A percentile compares a stretch with the other conserved stretches of the same genome.
Evolutionary conservation across 1,140 invertebrate species (phyloP).

Genomic region (Pachypeltis micranthus): DNA sequence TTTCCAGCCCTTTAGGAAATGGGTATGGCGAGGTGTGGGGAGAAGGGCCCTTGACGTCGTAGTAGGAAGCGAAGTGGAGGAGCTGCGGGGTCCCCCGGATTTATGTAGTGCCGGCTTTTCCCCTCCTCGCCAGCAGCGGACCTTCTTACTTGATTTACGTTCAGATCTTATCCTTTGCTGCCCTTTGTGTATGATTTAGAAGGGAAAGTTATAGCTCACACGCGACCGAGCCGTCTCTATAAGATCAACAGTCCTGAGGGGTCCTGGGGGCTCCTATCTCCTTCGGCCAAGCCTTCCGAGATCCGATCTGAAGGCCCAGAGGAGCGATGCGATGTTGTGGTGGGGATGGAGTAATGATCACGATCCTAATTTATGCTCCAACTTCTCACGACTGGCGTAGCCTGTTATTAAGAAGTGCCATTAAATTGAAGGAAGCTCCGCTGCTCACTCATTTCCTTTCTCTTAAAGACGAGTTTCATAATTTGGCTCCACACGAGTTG

Average conservation of each 20-base stretch:
- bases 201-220: not conserved
- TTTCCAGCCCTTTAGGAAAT: not conserved
- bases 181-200: slow-evolving; percentile 9
- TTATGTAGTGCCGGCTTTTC: not conserved
- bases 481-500: too few relatives aligned
- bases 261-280: not conserved
- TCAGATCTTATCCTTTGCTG: slow-evolving; percentile 5
- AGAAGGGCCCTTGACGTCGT: not conserved
- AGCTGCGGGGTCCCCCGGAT: not conserved
- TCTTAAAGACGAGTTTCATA: too few relatives aligned
- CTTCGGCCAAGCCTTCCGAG: too few relatives aligned
- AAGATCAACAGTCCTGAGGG: slow-evolving; percentile 4
- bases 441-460: not conserved
- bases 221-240: slow-evolving; percentile 8
- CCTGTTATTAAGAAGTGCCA: slow-evolving; percentile 6
- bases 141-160: slow-evolving; percentile 8
- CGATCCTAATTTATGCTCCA: slow-evolving; percentile 6
- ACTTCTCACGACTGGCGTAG: slow-evolving; percentile 7
- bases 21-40: too few relatives aligned
- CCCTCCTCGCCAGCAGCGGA: not conserved
- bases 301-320: too few relatives aligned
- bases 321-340: too few relatives aligned
- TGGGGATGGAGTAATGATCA: slow-evolving; percentile 7
- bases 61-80: not conserved
- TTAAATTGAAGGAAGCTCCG: not conserved